phyloP scores from a whole-genome alignment of 2,888 invertebrate genomes.

The Tiliacea citrago region DNA sequence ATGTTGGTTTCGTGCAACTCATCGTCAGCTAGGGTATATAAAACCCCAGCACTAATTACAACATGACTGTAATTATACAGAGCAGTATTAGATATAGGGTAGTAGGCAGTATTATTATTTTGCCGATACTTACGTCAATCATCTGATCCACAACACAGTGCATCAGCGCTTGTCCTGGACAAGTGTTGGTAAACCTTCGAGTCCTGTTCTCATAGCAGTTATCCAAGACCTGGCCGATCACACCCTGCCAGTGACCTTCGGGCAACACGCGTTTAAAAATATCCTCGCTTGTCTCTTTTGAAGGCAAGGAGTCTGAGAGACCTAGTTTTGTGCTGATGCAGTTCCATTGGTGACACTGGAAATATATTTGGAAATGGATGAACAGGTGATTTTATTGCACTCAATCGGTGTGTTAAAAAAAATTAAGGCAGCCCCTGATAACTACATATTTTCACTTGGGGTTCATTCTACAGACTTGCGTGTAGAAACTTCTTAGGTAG shows the following conservation, averaged over 20 bases:
- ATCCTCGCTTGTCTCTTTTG: slow-evolving; percentile 64
- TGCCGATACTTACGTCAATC: slow-evolving; percentile 73
- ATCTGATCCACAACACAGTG: slow-evolving; percentile 85
- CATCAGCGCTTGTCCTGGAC: slow-evolving; percentile 83
- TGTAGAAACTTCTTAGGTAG: too few species aligned
- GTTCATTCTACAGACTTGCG: too few species aligned
- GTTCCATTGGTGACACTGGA: slow-evolving; percentile 83
- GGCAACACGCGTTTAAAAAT: slow-evolving; percentile 74
- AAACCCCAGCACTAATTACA: neutral
- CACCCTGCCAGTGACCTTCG: slow-evolving; percentile 74
- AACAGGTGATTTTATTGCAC: neutral
- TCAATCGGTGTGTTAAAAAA: too few species aligned
- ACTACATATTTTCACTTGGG: too few species aligned
- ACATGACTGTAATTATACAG: neutral
- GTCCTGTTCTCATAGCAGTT: slow-evolving; percentile 76
- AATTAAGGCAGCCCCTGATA: too few species aligned
- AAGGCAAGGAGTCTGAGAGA: slow-evolving; percentile 73
- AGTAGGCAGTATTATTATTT: too few species aligned
- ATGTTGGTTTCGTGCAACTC: too few species aligned
- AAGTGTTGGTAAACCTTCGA: slow-evolving; percentile 78
- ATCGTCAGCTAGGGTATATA: too few species aligned
- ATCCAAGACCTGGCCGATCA: slow-evolving; percentile 69
- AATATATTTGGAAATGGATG: slow-evolving; percentile 12
- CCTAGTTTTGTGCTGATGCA: slow-evolving; percentile 80
- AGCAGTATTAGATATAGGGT: neutral